These are phyloP conservation scores for Eupithecia exiguata DNA, from an alignment of 2,888 invertebrate species.

Conservation along the genomic window DNA sequence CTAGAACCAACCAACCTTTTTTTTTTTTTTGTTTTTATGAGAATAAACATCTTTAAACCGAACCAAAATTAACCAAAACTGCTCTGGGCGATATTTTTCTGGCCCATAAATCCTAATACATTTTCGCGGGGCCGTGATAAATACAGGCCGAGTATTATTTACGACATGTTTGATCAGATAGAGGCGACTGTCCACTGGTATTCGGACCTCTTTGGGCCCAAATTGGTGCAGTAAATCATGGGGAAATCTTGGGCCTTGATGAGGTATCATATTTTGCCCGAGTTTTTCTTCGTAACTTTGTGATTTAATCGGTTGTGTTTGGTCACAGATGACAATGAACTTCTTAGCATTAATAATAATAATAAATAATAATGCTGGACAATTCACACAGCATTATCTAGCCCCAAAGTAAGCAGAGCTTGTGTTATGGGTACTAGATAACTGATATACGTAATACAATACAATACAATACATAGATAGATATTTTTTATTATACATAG, in stretches of 20 bases:
- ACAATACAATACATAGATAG: no score
- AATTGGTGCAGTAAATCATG: constrained; percentile 78
- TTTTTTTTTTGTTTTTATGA: no score
- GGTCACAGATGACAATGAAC: background rate
- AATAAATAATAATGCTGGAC: no score
- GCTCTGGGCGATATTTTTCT: constrained; percentile 54
- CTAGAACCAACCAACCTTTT: constrained; percentile 35
- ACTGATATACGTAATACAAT: no score
- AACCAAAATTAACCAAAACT: constrained; percentile 46
- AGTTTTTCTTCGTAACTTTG: constrained; percentile 42
- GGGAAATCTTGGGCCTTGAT: constrained; percentile 52
- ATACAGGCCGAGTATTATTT: constrained; percentile 78
- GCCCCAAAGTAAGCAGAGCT: no score
- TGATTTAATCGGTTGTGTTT: background rate
- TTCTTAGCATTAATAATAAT: background rate
- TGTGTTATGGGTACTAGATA: no score
- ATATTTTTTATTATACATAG: no score
- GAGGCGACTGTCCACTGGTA: constrained; percentile 67
- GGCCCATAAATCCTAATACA: constrained; percentile 71
- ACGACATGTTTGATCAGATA: constrained; percentile 80
- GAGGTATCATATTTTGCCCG: constrained; percentile 54
- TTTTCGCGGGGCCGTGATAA: constrained; percentile 74
- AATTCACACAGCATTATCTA: no score
- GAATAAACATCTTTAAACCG: no score
- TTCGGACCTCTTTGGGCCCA: constrained; percentile 58